Conservation (phyloP, 2,797 vertebrate species). For the Huso huso region DNA sequence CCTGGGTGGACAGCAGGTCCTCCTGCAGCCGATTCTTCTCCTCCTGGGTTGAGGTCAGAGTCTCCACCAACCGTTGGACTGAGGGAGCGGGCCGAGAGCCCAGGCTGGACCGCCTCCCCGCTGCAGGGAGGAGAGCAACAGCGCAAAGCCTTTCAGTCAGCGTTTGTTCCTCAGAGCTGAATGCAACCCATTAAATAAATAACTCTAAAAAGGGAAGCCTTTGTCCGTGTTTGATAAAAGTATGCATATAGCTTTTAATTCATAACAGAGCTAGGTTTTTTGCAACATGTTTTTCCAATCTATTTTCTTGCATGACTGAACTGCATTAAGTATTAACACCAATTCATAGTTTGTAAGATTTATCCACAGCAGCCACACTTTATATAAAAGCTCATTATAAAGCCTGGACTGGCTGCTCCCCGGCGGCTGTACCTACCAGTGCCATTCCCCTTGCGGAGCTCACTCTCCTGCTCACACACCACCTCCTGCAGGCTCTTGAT, state of each 20-base stretch:
- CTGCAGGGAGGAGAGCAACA: conserved; percentile 18
- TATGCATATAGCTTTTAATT: too few relatives aligned
- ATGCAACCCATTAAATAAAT: not conserved
- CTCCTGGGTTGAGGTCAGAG: conserved; percentile 50
- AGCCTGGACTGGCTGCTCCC: too few relatives aligned
- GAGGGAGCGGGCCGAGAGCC: conserved; percentile 27
- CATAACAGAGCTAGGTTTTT: too few relatives aligned
- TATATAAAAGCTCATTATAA: too few relatives aligned
- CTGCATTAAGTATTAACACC: too few relatives aligned
- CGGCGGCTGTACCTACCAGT: conserved; percentile 31
- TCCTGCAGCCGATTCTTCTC: conserved; percentile 53
- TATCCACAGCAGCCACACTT: too few relatives aligned
- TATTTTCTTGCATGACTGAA: too few relatives aligned
- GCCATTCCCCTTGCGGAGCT: conserved; percentile 10
- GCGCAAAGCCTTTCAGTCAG: too few relatives aligned
- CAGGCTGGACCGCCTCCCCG: conserved; percentile 36
- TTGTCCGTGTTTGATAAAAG: not conserved
- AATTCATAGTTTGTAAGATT: too few relatives aligned
- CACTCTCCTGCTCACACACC: conserved; percentile 3
- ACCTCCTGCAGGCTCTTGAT: conserved; percentile 20
- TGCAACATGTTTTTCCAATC: too few relatives aligned
- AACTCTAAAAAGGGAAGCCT: not conserved
- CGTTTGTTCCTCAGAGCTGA: too few relatives aligned
- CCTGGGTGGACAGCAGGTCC: conserved; percentile 45
- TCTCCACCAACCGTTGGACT: conserved; percentile 54